Percentiles rank a stretch among this genome's conserved stretches.
phyloP scores from a whole-genome alignment of 1,140 invertebrate genomes.

The Drosophila tsacasi region DNA sequence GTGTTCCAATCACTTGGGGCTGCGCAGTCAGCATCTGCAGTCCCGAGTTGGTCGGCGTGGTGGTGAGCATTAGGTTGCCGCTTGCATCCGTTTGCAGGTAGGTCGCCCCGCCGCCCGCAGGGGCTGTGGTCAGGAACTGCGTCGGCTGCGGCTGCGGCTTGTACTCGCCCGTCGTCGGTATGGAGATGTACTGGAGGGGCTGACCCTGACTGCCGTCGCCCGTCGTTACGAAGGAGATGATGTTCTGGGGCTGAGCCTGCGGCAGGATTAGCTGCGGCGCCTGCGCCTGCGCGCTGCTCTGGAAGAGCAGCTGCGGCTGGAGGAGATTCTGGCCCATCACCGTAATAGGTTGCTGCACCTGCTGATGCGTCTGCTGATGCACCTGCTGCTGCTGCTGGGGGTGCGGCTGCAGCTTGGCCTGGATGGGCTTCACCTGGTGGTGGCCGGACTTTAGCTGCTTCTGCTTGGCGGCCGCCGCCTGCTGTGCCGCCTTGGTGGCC shows the following conservation, averaged over 20 bases:
- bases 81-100: conserved; percentile 82
- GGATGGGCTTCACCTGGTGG: conserved; percentile 73
- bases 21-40: conserved; percentile 73
- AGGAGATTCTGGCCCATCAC: conserved; percentile 75
- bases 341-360: conserved; percentile 47
- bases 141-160: conserved; percentile 67
- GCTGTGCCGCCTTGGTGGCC: conserved; percentile 72
- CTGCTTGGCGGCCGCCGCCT: conserved; percentile 70
- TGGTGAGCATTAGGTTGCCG: conserved; percentile 77
- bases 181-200: conserved; percentile 77
- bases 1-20: conserved; percentile 86
- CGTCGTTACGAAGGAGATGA: conserved; percentile 79
- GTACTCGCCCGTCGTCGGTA: conserved; percentile 72
- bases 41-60: conserved; percentile 58
- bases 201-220: conserved; percentile 72
- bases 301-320: conserved; percentile 73
- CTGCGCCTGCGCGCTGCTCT: conserved; percentile 62
- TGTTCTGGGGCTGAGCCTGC: conserved; percentile 75
- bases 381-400: conserved; percentile 39
- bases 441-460: conserved; percentile 70
- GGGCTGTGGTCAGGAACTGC: conserved; percentile 58
- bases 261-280: conserved; percentile 69
- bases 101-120: conserved; percentile 50
- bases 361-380: conserved; percentile 45
- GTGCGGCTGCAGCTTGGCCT: conserved; percentile 69